Percentiles rank a stretch among this genome's conserved stretches.
Evolutionary conservation across 2,888 invertebrate genomes (phyloP).

Genomic region (Drosophila silvestris): DNA sequence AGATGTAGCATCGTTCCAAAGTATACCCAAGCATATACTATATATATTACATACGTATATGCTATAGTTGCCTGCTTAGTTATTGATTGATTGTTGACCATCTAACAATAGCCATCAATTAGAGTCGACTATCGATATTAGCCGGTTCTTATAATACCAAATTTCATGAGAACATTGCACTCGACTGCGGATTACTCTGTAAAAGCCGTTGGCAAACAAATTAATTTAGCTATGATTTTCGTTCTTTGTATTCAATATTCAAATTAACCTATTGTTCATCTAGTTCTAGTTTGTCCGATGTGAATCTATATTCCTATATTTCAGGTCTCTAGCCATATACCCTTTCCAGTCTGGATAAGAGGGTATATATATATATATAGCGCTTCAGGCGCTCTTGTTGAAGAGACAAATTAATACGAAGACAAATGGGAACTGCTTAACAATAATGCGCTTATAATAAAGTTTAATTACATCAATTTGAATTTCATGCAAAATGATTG

Average conservation of each 20-base stretch:
- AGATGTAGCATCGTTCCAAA: neutral
- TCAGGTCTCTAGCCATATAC: neutral
- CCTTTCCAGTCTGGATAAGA: neutral
- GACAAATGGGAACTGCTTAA: neutral
- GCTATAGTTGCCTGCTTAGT: neutral
- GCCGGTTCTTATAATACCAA: conserved; percentile 6
- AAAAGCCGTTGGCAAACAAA: neutral
- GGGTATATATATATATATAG: neutral
- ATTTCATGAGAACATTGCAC: neutral
- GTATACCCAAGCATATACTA: neutral
- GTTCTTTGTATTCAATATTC: neutral
- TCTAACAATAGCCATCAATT: conserved; percentile 1
- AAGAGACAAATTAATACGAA: neutral
- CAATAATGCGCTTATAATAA: neutral
- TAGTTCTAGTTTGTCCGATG: neutral
- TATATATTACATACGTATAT: neutral
- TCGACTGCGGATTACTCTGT: neutral
- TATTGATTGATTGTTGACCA: neutral
- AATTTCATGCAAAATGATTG: neutral
- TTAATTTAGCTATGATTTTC: neutral
- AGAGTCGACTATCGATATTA: neutral
- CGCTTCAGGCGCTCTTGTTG: neutral
- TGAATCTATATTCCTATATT: neutral
- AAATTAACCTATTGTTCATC: neutral
- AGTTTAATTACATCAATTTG: neutral